These are phyloP conservation scores for Eilema caniola DNA, from an alignment of 2,888 invertebrate species.

Conservation along the genomic window DNA sequence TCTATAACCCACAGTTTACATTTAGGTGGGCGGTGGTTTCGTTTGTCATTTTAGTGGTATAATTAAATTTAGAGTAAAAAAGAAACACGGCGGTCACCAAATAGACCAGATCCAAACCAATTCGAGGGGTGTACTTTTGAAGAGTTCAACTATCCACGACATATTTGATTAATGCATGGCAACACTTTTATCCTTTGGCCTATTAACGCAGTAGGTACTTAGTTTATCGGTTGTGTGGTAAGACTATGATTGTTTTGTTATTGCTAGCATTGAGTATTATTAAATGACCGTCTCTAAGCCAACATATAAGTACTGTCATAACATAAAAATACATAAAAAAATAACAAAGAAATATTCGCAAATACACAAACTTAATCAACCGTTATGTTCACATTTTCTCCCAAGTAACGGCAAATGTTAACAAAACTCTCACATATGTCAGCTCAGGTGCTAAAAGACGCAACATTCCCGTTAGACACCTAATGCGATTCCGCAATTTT, in stretches of 20 bases:
- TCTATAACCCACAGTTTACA: not conserved
- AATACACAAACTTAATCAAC: conserved; percentile 15
- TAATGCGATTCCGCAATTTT: conserved; percentile 68
- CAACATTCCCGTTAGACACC: conserved; percentile 58
- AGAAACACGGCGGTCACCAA: not conserved
- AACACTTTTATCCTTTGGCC: not conserved
- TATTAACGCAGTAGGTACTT: not conserved
- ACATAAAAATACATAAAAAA: not conserved
- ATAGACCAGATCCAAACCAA: not conserved
- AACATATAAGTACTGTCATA: not conserved
- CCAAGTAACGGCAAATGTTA: conserved; percentile 37
- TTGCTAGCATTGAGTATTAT: not conserved
- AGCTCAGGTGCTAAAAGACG: conserved; percentile 57
- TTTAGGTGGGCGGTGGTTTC: not conserved
- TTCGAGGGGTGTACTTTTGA: not conserved
- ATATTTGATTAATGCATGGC: not conserved
- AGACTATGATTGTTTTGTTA: not conserved
- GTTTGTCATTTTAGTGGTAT: not conserved
- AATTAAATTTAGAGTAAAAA: not conserved
- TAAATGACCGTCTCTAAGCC: not conserved
- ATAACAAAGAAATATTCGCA: conserved; percentile 6
- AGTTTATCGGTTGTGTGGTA: not conserved
- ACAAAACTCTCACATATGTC: conserved; percentile 45
- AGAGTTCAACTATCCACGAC: not conserved
- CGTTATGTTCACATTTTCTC: conserved; percentile 24